Conservation (phyloP, 1,140 invertebrate genomes). For the Wiebesia pumilae region DNA sequence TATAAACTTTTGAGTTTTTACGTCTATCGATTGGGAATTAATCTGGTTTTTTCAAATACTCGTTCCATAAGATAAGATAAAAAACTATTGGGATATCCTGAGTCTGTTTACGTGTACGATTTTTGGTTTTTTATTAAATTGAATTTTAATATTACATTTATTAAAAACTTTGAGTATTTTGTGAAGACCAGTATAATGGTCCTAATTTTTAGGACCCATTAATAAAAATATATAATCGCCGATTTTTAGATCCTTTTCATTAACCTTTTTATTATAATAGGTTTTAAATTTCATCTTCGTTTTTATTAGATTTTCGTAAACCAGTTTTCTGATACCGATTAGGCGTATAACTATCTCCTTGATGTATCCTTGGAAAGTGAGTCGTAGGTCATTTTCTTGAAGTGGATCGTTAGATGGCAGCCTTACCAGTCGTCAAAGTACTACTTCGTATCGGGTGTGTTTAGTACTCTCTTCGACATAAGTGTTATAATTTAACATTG, state of each 20-base stretch:
- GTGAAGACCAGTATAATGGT: no score
- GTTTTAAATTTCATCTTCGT: background rate
- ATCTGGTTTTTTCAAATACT: no score
- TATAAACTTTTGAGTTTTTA: no score
- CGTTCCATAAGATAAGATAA: no score
- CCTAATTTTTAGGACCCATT: no score
- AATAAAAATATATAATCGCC: background rate
- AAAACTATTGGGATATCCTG: no score
- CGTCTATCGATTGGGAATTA: no score
- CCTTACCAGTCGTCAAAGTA: no score
- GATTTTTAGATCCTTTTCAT: background rate
- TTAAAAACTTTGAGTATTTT: no score
- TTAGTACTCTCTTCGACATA: conserved; percentile 22
- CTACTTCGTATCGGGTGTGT: background rate
- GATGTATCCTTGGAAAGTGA: background rate
- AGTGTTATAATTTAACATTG: conserved; percentile 37
- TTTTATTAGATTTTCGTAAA: background rate
- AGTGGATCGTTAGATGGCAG: background rate
- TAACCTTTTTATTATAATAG: background rate
- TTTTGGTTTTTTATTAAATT: no score
- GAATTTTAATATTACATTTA: no score
- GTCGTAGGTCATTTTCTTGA: background rate
- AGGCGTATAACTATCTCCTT: background rate
- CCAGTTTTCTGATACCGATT: background rate
- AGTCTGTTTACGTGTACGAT: no score